Evolutionary conservation across 2,113 vertebrate genomes (phyloP).

Genomic region (Macrotis lagotis): DNA sequence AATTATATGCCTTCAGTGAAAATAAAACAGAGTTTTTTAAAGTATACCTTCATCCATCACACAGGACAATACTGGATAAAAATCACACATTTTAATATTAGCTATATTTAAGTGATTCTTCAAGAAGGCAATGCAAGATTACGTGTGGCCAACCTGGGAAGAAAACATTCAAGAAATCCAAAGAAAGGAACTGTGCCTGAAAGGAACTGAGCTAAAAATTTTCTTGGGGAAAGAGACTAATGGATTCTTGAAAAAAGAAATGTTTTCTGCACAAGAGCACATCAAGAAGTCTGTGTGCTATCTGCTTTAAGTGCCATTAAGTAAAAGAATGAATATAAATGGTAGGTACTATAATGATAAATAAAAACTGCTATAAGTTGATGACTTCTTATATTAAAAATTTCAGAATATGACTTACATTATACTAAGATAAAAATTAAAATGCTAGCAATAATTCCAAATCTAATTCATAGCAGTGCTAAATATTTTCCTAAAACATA

Average conservation of each 20-base stretch:
- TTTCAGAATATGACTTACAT: conserved; percentile 18
- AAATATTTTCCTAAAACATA: conserved; percentile 51
- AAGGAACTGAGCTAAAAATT: neutral
- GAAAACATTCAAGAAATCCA: neutral
- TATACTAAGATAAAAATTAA: conserved; percentile 33
- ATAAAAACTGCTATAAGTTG: neutral
- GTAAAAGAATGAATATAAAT: neutral
- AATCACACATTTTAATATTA: neutral
- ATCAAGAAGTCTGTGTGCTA: neutral
- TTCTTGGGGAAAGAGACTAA: neutral
- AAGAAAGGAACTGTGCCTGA: neutral
- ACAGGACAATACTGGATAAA: neutral
- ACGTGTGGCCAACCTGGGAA: neutral
- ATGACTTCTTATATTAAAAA: neutral
- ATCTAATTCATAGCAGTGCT: conserved; percentile 8
- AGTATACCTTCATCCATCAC: conserved; percentile 1
- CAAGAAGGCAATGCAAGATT: neutral
- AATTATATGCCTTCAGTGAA: conserved; percentile 25
- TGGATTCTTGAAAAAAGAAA: neutral
- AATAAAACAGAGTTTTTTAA: conserved; percentile 17
- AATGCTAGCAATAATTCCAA: conserved; percentile 64
- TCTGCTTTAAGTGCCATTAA: neutral
- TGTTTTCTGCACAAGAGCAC: neutral
- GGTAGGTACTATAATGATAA: neutral
- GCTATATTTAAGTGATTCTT: neutral